Base-by-base conservation (phyloP, 2,888 invertebrate species). In the Amiota minor region DNA sequence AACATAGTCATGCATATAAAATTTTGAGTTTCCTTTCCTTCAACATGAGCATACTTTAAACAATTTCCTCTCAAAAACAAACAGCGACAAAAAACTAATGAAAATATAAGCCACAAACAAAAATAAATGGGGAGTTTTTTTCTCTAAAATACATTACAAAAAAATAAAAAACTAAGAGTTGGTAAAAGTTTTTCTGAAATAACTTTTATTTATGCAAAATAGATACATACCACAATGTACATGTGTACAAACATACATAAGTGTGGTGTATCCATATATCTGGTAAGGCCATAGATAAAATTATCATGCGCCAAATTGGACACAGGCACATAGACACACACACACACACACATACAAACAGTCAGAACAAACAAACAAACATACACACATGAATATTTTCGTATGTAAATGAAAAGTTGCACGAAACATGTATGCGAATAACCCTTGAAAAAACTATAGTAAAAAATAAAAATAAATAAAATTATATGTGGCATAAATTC, bases 191-290 rank as follows among this genome's bases (percentile, higher is more conserved):
- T 71, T 18, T 53, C n/a, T 35, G 49, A 50, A 61, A 62, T 50
- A 70, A 70, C 35, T 69, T 70, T 78, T 77, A 73, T 74, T 76
- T 74, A 80, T 79, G 73, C 71, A 74, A 78, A 79, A 74, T 74
- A 75, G 74, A 65, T 71, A 49, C n/a, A 45, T 55, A 35, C 35
- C 35, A 35, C 35, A 35, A 35, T 35, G 55, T 46, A 23, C 61
- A 9, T 56, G 64, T 59, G 20, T 18, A 47, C 1, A 18, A 14
- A 65, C 20, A 35, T 35, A 35, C 35, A 35, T 35, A 6, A 6
- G 35, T 35, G 35, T 35, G 6, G 35, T 35, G 6, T 35, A 35
- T 35, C 0, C 6, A 6, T 6, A 8, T 35, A 35, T 35, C 35
- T 35, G 6, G 65, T 65, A n/a, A 47, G 18, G 12, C 16, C 65